These are phyloP conservation scores for Stichodactyla mertensii DNA, from an alignment of 64 coral and sea anemone genomes.

Conservation along the genomic window DNA sequence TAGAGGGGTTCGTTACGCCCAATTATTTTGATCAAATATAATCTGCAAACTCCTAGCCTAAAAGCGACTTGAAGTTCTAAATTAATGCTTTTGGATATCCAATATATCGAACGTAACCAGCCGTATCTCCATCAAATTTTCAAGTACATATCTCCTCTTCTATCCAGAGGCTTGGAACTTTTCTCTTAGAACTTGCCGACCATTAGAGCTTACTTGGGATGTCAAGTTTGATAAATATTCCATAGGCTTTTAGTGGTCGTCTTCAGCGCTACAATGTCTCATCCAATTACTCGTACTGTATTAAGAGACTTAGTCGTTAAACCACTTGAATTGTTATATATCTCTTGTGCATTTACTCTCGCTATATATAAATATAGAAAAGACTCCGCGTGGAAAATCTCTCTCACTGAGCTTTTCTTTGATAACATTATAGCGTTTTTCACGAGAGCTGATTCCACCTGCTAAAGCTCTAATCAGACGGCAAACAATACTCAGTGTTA, in stretches of 20 bases:
- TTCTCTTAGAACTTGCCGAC: not conserved
- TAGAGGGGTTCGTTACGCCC: not conserved
- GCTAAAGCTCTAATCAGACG: not conserved
- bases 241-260: not conserved
- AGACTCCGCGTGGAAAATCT: not conserved
- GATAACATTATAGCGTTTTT: not conserved
- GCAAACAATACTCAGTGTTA: not conserved
- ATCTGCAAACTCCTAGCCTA: not conserved
- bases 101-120: not conserved
- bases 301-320: slow-evolving; percentile 15
- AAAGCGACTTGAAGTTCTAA: not conserved
- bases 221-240: slow-evolving; percentile 17
- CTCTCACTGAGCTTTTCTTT: not conserved
- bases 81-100: not conserved
- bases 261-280: not conserved
- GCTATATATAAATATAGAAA: not conserved
- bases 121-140: not conserved
- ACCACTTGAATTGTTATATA: slow-evolving; percentile 16
- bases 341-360: not conserved
- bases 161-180: not conserved
- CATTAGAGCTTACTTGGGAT: not conserved
- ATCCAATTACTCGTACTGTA: slow-evolving; percentile 6
- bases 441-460: not conserved
- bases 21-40: not conserved
- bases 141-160: not conserved